phyloP scores from a whole-genome alignment of 2,888 invertebrate species.

The Boloria euphrosyne region DNA sequence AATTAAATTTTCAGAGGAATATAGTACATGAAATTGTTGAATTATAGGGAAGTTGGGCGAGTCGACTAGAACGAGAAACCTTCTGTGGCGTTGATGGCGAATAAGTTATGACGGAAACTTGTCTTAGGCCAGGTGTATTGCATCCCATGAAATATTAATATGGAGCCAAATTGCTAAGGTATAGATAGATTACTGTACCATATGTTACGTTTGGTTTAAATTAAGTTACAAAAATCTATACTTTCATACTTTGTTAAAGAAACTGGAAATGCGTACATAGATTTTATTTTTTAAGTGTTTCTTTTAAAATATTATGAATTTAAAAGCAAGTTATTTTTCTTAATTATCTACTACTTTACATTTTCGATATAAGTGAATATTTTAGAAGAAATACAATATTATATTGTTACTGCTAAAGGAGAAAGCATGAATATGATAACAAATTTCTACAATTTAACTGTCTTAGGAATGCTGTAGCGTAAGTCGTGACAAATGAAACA shows the following conservation, averaged over 20 bases:
- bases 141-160: slow-evolving; percentile 14
- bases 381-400: too few relatives aligned
- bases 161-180: background rate
- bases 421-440: slow-evolving; percentile 3
- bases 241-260: too few relatives aligned
- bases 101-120: slow-evolving; percentile 22
- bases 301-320: too few relatives aligned
- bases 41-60: slow-evolving; percentile 19
- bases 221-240: too few relatives aligned
- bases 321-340: too few relatives aligned
- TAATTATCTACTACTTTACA: too few relatives aligned
- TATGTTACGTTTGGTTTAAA: too few relatives aligned
- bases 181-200: too few relatives aligned
- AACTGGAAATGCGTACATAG: too few relatives aligned
- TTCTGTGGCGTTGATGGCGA: slow-evolving; percentile 24
- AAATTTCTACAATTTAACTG: slow-evolving; percentile 9
- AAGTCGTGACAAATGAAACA: slow-evolving; percentile 9
- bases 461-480: slow-evolving; percentile 13
- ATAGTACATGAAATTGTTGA: slow-evolving; percentile 14
- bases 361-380: too few relatives aligned
- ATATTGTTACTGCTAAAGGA: background rate
- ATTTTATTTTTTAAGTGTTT: too few relatives aligned
- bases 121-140: slow-evolving; percentile 13
- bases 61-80: slow-evolving; percentile 19
- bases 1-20: slow-evolving; percentile 11